Evolutionary conservation across 2,888 invertebrate species (phyloP).

Genomic region (Argynnis bischoffii): DNA sequence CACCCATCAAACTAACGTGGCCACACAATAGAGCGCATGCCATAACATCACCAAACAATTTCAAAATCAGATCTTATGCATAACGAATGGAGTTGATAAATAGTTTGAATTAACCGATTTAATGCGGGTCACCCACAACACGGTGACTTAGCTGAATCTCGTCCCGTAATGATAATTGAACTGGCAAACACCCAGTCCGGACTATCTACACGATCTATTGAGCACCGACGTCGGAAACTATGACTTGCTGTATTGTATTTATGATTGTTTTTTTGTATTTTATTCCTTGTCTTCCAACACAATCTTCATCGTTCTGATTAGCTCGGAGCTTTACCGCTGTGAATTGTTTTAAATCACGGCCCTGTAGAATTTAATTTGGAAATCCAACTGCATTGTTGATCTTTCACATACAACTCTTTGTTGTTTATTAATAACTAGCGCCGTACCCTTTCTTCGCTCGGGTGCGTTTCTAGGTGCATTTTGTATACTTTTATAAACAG

Average conservation of each 20-base stretch:
- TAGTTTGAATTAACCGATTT: slow-evolving; percentile 83
- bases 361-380: slow-evolving; percentile 62
- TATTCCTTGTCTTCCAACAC: slow-evolving; percentile 77
- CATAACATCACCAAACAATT: slow-evolving; percentile 80
- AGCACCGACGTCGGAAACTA: slow-evolving; percentile 71
- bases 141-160: slow-evolving; percentile 73
- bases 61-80: slow-evolving; percentile 80
- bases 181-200: slow-evolving; percentile 80
- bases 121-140: slow-evolving; percentile 82
- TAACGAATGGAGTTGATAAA: slow-evolving; percentile 81
- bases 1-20: slow-evolving; percentile 77
- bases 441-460: neutral
- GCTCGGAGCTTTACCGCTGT: slow-evolving; percentile 76
- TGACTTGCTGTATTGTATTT: slow-evolving; percentile 79
- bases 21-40: slow-evolving; percentile 69
- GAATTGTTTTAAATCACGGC: slow-evolving; percentile 70
- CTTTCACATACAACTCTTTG: slow-evolving; percentile 16
- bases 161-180: slow-evolving; percentile 80
- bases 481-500: no score
- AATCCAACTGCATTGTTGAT: slow-evolving; percentile 37
- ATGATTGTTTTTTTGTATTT: slow-evolving; percentile 72
- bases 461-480: neutral
- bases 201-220: slow-evolving; percentile 75
- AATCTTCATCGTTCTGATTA: slow-evolving; percentile 82
- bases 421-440: slow-evolving; percentile 16